phyloP scores from a whole-genome alignment of 2,888 invertebrate species.

The Nemotelus nigrinus region DNA sequence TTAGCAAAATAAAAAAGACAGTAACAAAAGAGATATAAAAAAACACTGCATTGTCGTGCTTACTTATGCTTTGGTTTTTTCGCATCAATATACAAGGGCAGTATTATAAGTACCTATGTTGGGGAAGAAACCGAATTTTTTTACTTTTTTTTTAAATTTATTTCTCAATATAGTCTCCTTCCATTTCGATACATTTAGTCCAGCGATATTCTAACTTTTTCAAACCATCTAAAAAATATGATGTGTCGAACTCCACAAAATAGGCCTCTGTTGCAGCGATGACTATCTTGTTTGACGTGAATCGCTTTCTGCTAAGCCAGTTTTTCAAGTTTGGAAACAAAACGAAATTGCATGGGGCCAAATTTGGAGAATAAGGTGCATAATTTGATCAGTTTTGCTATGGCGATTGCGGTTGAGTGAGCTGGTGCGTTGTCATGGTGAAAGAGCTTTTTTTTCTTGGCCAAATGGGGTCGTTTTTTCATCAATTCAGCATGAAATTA shows the following conservation, averaged over 20 bases:
- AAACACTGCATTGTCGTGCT: too few relatives aligned
- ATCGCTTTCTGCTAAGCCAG: neutral
- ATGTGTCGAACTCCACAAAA: neutral
- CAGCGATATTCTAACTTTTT: neutral
- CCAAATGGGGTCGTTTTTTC: neutral
- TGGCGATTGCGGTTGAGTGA: neutral
- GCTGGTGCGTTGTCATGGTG: conserved; percentile 11
- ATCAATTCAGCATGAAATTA: neutral
- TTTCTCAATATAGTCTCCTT: neutral
- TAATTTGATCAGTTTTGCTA: neutral
- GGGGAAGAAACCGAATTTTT: neutral
- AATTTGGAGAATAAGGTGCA: neutral
- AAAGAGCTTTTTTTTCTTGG: neutral
- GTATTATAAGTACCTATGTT: too few relatives aligned
- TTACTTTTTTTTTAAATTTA: neutral
- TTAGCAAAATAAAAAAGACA: too few relatives aligned
- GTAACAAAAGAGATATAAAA: too few relatives aligned
- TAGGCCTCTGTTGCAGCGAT: neutral
- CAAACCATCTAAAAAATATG: conserved; percentile 2
- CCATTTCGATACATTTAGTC: neutral
- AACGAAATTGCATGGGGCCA: neutral
- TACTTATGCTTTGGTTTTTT: too few relatives aligned
- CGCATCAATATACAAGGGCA: too few relatives aligned
- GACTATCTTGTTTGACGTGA: neutral
- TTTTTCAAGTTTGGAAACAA: conserved; percentile 6